Percentiles rank a stretch among this genome's conserved stretches.
Conservation (phyloP, 2,797 vertebrate genomes). For the Crocidura indochinensis region DNA sequence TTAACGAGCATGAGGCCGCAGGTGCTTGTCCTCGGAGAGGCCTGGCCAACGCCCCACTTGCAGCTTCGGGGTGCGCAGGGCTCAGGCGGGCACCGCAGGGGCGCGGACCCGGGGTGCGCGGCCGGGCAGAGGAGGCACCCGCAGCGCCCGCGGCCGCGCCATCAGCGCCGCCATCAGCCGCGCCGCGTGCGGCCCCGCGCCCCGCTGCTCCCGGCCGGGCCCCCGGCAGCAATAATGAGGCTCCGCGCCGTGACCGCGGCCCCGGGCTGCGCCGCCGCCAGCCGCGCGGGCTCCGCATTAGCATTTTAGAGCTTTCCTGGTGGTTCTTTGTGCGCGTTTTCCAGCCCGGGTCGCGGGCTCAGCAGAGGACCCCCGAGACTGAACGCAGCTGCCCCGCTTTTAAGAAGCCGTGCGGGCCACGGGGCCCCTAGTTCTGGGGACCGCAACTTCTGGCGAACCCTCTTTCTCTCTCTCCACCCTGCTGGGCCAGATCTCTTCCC, state of each 20-base stretch:
- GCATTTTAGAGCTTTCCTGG: constrained; percentile 82
- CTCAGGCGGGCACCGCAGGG: background rate
- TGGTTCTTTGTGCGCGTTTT: constrained; percentile 86
- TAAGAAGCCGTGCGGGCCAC: constrained; percentile 65
- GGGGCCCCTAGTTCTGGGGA: background rate
- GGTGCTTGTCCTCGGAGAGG: background rate
- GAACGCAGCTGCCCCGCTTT: constrained; percentile 79
- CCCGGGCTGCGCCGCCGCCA: constrained; percentile 88
- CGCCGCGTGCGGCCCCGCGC: constrained; percentile 83
- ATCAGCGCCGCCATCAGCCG: constrained; percentile 91
- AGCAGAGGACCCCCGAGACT: constrained; percentile 83
- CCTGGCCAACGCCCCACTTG: background rate
- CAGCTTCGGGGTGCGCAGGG: background rate
- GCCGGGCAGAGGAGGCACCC: constrained; percentile 86
- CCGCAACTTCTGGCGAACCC: background rate
- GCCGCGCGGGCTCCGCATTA: constrained; percentile 86
- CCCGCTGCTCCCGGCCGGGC: constrained; percentile 89
- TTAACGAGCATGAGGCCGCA: background rate
- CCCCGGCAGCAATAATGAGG: constrained; percentile 89
- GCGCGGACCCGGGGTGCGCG: constrained; percentile 53
- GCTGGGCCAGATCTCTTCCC: background rate
- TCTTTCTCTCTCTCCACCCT: background rate
- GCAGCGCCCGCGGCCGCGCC: constrained; percentile 92
- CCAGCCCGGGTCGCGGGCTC: constrained; percentile 79
- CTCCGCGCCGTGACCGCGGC: constrained; percentile 88